A percentile compares a stretch with the other conserved stretches of the same genome.
These are phyloP conservation scores for Ia io DNA, from an alignment of 2,113 vertebrate species.

Conservation along the genomic window DNA sequence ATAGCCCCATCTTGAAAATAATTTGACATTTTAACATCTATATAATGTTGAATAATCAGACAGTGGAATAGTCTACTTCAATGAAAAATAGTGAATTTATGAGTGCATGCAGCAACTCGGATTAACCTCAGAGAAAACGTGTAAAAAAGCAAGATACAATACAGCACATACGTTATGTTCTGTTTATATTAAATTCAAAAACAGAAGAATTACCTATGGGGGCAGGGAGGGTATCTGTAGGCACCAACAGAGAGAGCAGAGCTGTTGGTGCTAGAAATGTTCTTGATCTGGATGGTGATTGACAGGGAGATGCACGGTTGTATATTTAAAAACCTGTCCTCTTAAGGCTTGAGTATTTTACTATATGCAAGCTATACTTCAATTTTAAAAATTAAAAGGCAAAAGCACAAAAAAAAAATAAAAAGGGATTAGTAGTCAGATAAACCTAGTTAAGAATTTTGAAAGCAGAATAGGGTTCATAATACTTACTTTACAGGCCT, in stretches of 20 bases:
- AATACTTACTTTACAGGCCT: background rate
- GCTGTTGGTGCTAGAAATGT: background rate
- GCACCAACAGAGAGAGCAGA: background rate
- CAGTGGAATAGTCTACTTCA: background rate
- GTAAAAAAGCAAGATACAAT: background rate
- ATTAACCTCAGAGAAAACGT: background rate
- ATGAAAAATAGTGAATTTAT: background rate
- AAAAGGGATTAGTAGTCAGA: background rate
- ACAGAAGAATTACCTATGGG: background rate
- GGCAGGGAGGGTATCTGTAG: background rate
- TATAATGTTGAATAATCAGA: background rate
- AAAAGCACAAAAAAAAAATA: background rate
- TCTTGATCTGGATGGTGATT: background rate
- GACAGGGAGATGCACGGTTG: background rate
- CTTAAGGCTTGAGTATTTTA: background rate
- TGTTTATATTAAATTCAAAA: background rate
- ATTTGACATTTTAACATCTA: background rate
- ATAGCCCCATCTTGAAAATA: background rate
- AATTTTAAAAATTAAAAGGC: background rate
- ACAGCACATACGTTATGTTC: background rate
- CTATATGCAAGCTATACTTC: background rate
- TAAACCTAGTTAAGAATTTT: background rate
- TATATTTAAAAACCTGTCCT: background rate
- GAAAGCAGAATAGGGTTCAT: background rate
- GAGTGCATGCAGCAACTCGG: background rate